Evolutionary conservation across 2,888 invertebrate species (phyloP).

Genomic region (Alitta virens): DNA sequence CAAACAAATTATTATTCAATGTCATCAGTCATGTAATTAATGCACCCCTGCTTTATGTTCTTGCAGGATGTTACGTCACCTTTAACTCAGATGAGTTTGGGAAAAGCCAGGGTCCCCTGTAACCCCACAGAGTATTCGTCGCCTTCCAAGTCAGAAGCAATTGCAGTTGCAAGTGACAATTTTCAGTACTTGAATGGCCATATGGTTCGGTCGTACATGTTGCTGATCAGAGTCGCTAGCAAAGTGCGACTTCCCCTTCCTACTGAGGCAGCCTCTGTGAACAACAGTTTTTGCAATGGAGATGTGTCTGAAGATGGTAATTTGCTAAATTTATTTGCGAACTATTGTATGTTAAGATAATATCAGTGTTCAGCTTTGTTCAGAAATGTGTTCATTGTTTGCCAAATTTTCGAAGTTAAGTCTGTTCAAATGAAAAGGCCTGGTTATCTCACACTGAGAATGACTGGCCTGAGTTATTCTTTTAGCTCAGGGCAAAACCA

Average conservation of each 20-base stretch:
- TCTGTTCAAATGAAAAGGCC: no score
- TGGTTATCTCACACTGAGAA: no score
- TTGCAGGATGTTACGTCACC: conserved; percentile 41
- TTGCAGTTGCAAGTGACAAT: conserved; percentile 82
- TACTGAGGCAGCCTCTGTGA: not conserved
- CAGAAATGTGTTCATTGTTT: no score
- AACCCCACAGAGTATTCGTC: conserved; percentile 39
- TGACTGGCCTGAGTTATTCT: no score
- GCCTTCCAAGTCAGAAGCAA: conserved; percentile 66
- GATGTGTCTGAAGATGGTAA: conserved; percentile 38
- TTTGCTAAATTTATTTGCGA: no score
- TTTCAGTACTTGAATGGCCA: conserved; percentile 78
- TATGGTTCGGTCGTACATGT: conserved; percentile 77
- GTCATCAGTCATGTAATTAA: no score
- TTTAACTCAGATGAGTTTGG: conserved; percentile 42
- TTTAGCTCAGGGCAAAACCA: no score
- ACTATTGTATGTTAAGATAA: no score
- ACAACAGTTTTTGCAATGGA: conserved; percentile 46
- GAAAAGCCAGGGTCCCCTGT: conserved; percentile 47
- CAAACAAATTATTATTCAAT: no score
- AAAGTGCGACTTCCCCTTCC: not conserved
- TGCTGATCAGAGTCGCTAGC: conserved; percentile 69
- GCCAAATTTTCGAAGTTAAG: no score
- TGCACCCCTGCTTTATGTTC: no score
- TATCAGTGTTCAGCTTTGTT: no score